Evolutionary conservation across 1,140 invertebrate genomes (phyloP).

Genomic region (Contarinia nasturtii): DNA sequence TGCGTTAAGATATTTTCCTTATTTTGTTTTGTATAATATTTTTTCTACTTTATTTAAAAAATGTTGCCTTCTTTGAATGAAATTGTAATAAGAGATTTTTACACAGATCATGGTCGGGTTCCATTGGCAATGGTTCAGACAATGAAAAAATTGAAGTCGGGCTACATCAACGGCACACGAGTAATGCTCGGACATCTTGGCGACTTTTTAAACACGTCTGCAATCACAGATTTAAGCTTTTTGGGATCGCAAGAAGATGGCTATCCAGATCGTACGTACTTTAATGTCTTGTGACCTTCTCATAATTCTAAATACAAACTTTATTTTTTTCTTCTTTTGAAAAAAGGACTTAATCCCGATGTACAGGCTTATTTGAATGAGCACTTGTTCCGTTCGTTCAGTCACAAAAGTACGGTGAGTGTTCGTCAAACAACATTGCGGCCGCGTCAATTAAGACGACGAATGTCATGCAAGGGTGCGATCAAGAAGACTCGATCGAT

Average conservation of each 20-base stretch:
- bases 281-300: background rate
- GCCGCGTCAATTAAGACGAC: constrained; percentile 36
- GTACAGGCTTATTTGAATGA: constrained; percentile 76
- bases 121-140: constrained; percentile 90
- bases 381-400: constrained; percentile 61
- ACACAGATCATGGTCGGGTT: constrained; percentile 72
- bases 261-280: constrained; percentile 51
- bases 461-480: constrained; percentile 67
- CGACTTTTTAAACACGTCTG: constrained; percentile 89
- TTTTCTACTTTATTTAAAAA: background rate
- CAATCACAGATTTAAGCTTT: constrained; percentile 89
- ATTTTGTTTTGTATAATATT: background rate
- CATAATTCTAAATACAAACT: background rate
- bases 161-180: constrained; percentile 94
- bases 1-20: background rate
- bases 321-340: constrained; percentile 8
- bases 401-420: constrained; percentile 45
- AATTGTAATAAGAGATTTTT: background rate
- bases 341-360: constrained; percentile 53
- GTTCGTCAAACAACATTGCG: constrained; percentile 28
- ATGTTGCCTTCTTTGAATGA: background rate
- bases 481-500: constrained; percentile 76
- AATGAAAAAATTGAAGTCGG: constrained; percentile 95
- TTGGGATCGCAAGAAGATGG: constrained; percentile 80
- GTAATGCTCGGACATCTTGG: constrained; percentile 78